Evolutionary conservation across 2,888 invertebrate genomes (phyloP).

Genomic region (Gandaritis pyraliata): DNA sequence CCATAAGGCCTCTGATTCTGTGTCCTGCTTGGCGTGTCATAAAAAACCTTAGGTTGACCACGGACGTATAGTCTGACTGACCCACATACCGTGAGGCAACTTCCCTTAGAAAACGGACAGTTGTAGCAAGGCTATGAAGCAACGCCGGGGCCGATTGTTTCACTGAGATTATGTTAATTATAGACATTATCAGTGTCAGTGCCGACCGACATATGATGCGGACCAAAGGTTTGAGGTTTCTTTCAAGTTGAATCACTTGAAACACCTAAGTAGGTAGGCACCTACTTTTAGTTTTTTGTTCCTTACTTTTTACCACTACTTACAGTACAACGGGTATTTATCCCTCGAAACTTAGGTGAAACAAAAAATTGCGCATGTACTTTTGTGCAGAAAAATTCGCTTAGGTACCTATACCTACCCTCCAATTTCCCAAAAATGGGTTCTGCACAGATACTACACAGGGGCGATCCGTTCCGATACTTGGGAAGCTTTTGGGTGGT

Average conservation of each 20-base stretch:
- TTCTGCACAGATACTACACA: no score
- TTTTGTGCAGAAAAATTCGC: no score
- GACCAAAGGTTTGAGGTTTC: slow-evolving; percentile 1
- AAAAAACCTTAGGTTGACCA: slow-evolving; percentile 3
- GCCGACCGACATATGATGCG: slow-evolving; percentile 4
- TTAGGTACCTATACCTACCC: no score
- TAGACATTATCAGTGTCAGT: slow-evolving; percentile 22
- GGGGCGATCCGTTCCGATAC: no score
- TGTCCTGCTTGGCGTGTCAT: neutral
- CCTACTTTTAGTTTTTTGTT: no score
- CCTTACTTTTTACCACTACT: no score
- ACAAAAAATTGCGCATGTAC: no score
- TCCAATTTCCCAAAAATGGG: no score
- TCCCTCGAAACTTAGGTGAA: no score
- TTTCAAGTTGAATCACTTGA: neutral
- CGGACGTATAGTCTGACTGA: slow-evolving; percentile 15
- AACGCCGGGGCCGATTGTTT: slow-evolving; percentile 38
- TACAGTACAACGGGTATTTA: no score
- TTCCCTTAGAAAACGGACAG: slow-evolving; percentile 45
- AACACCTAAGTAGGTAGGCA: neutral
- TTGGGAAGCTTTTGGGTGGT: no score
- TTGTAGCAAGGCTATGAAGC: slow-evolving; percentile 39
- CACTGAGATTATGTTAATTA: slow-evolving; percentile 29
- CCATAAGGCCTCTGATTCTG: no score
- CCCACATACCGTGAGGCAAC: slow-evolving; percentile 41